These are phyloP conservation scores for Clarias macrocephalus DNA, from an alignment of 2,113 vertebrate species.

Conservation along the genomic window DNA sequence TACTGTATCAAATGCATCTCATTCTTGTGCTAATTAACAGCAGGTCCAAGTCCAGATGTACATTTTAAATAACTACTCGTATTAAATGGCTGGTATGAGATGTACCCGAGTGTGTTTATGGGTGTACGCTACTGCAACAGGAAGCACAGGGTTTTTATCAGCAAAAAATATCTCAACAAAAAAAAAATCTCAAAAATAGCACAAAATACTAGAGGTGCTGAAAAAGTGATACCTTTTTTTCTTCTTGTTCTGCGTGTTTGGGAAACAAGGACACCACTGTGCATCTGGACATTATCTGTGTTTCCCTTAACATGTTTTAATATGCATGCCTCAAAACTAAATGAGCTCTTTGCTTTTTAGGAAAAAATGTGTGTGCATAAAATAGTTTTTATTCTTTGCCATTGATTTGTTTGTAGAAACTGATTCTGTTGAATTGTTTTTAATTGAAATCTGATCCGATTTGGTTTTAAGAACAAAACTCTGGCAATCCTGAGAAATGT, in stretches of 20 bases:
- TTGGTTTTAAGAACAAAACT: background rate
- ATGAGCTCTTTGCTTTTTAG: background rate
- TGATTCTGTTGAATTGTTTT: background rate
- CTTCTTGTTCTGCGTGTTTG: background rate
- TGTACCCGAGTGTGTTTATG: background rate
- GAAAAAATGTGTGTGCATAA: background rate
- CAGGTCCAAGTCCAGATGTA: background rate
- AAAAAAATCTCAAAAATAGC: background rate
- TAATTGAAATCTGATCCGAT: background rate
- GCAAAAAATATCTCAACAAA: too few relatives aligned
- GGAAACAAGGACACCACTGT: background rate
- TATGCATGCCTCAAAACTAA: background rate
- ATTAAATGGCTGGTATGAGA: background rate
- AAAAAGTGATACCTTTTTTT: background rate
- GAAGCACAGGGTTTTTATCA: background rate
- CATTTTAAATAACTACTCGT: background rate
- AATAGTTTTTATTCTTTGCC: background rate
- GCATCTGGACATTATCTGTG: background rate
- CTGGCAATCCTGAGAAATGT: constrained; percentile 14
- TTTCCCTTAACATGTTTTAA: background rate
- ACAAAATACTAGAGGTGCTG: background rate
- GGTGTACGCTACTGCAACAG: background rate
- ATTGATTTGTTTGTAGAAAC: background rate
- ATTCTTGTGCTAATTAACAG: constrained; percentile 42
- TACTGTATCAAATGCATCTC: too few relatives aligned